phyloP scores from a whole-genome alignment of 2,888 invertebrate genomes.

The Ichneumoninae sp. region DNA sequence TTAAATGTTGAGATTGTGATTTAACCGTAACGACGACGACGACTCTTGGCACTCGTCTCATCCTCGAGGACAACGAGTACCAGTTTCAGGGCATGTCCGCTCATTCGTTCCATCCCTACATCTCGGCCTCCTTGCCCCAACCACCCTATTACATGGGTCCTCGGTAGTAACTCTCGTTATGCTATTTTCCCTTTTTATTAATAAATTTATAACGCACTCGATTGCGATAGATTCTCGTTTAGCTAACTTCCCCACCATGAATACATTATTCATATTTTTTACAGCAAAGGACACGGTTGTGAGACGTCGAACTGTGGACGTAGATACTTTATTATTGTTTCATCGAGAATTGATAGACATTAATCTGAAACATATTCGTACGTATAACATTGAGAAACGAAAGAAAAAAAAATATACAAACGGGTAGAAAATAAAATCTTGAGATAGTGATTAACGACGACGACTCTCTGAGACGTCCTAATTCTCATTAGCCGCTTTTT shows the following conservation, averaged over 20 bases:
- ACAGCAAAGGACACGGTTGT: not conserved
- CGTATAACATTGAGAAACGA: slow-evolving; percentile 21
- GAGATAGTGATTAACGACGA: not conserved
- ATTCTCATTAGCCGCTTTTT: not conserved
- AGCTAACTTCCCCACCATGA: not conserved
- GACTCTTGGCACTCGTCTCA: slow-evolving; percentile 57
- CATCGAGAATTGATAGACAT: slow-evolving; percentile 18
- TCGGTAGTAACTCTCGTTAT: not conserved
- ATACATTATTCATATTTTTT: not conserved
- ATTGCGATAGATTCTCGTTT: slow-evolving; percentile 19
- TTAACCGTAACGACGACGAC: not conserved
- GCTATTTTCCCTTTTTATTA: not conserved
- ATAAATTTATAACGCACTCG: not conserved
- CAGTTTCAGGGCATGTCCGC: slow-evolving; percentile 82
- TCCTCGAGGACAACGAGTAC: slow-evolving; percentile 79
- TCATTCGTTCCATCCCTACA: slow-evolving; percentile 88
- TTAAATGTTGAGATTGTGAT: not conserved
- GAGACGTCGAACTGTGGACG: not conserved
- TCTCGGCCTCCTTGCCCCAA: slow-evolving; percentile 86
- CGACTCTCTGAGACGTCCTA: not conserved
- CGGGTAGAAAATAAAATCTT: slow-evolving; percentile 16
- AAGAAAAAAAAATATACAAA: slow-evolving; percentile 4
- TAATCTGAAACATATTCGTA: slow-evolving; percentile 3
- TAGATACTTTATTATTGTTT: slow-evolving; percentile 1
- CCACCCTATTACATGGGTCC: too few relatives aligned